Evolutionary conservation across 2,113 vertebrate species (phyloP), one percentile per base, ranked within the genome.

Genomic region (Cynocephalus volans): DNA sequence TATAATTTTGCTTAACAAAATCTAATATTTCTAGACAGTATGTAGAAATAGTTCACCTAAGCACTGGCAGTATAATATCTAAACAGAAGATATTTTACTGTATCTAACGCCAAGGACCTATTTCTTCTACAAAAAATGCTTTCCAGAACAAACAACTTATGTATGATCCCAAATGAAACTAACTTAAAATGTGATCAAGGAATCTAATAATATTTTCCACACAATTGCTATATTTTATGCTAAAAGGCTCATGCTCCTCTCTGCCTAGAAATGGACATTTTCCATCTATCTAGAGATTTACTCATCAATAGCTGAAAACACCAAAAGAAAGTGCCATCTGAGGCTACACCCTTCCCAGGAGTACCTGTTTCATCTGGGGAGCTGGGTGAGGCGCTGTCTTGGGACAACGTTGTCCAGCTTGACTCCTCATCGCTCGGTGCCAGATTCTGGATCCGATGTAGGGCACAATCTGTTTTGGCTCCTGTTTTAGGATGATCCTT

Each of bases 371-470:
- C 99, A 0, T 99, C 99, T 0, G 99, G 99, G 0, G 99, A 99
- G 96, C 99, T 99, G 0, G 98, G 99, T 0, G 99, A 99, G 52
- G 99, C 99, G 0, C 99, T 99, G 98, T 99, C 99, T 85, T 99
- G 99, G 41, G 99, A 99, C 96, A 99, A 97, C 0, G 99, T 99
- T 6, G 99, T 99, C 99, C 99, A 99, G 98, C 99, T 99, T 54
- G 99, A 99, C 96, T 99, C 99, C 97, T 99, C 99, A 45, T 99
- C 99, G 0, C 99, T 99, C 0, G 99, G 99, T 7, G 99, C 99
- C 97, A 99, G 98, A 98, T 99, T 99, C 98, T 99, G 99, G 98
- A 98, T 99, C 97, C 98, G 99, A 91, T 98, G 99, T 69, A 98
- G 99, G 1, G 98, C 99, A 62, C 99, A 99, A 90, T 99, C 99